Conservation (phyloP, 1,140 invertebrate genomes). For the Notospermus geniculatus region DNA sequence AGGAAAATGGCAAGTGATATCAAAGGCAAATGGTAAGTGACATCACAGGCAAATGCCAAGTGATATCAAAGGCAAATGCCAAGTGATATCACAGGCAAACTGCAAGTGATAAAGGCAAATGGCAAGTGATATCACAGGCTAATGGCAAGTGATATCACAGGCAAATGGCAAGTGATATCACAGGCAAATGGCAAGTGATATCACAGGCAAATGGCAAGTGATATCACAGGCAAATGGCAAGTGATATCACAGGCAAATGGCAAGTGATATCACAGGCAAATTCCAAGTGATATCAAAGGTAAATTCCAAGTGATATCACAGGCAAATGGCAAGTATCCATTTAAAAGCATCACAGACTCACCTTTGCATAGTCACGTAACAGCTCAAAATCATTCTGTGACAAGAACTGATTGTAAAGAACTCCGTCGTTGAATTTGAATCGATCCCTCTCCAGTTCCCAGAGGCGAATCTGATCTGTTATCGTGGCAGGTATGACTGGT, state of each 20-base stretch:
- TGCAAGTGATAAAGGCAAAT: neutral
- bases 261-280: neutral
- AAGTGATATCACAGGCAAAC: neutral
- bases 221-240: too few relatives aligned
- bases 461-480: constrained; percentile 88
- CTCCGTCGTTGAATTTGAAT: constrained; percentile 87
- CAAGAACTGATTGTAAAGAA: constrained; percentile 93
- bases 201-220: neutral
- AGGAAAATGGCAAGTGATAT: too few relatives aligned
- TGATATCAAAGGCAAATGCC: too few relatives aligned
- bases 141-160: too few relatives aligned
- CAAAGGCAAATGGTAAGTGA: too few relatives aligned
- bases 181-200: too few relatives aligned
- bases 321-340: neutral
- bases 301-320: neutral
- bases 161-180: too few relatives aligned
- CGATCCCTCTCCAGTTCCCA: constrained; percentile 95
- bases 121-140: neutral
- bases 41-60: neutral
- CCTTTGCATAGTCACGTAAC: constrained; percentile 83
- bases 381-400: constrained; percentile 79
- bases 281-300: neutral
- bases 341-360: constrained; percentile 20
- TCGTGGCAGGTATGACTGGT: constrained; percentile 76
- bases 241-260: too few relatives aligned